Conservation (phyloP, 2,888 invertebrate genomes). For the Standfussiana lucernea region DNA sequence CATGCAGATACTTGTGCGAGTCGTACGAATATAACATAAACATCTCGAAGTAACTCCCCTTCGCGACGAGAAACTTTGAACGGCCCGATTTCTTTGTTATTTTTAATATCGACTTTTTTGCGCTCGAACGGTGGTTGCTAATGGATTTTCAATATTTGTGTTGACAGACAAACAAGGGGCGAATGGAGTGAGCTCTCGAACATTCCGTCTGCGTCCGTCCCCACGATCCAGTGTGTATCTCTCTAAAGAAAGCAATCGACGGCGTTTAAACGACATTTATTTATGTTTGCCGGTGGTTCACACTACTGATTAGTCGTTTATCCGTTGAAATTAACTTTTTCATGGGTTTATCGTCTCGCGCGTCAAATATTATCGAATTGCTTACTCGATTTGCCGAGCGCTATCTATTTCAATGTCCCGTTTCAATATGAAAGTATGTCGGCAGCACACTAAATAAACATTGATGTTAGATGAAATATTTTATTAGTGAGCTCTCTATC, state of each 20-base stretch:
- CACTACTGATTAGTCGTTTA: constrained; percentile 69
- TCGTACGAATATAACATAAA: constrained; percentile 72
- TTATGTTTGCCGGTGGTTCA: constrained; percentile 67
- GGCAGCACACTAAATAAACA: constrained; percentile 63
- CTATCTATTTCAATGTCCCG: constrained; percentile 45
- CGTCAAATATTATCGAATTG: constrained; percentile 35
- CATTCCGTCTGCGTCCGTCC: constrained; percentile 73
- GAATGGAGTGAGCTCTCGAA: constrained; percentile 81
- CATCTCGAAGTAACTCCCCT: constrained; percentile 78
- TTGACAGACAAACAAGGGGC: constrained; percentile 87
- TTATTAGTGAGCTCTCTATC: constrained; percentile 64
- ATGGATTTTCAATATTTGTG: constrained; percentile 90
- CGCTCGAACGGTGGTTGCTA: constrained; percentile 84
- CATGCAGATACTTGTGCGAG: constrained; percentile 59
- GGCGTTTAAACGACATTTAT: constrained; percentile 71
- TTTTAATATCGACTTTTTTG: constrained; percentile 87
- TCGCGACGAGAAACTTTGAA: constrained; percentile 76
- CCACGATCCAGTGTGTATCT: constrained; percentile 66
- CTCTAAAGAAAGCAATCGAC: constrained; percentile 70
- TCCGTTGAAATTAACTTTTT: constrained; percentile 37
- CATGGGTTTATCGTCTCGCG: constrained; percentile 6
- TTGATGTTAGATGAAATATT: constrained; percentile 66
- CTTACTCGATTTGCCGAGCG: constrained; percentile 31
- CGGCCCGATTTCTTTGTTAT: constrained; percentile 84
- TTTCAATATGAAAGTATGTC: constrained; percentile 57